A percentile compares a stretch with the other conserved stretches of the same genome.
phyloP scores from a whole-genome alignment of 2,113 vertebrate genomes.

The Pavo muticus region DNA sequence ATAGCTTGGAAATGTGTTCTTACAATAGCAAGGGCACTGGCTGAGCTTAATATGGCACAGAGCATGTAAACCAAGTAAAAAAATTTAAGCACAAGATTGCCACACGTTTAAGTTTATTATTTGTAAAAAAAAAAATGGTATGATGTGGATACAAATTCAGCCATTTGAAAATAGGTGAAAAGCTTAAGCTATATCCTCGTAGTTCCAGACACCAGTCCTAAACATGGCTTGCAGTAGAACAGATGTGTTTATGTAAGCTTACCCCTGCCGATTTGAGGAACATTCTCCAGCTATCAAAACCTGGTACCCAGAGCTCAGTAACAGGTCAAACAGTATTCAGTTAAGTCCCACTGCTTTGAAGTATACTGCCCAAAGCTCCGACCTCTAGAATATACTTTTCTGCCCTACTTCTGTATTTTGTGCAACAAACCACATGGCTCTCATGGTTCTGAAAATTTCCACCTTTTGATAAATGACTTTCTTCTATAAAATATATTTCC shows the following conservation, averaged over 20 bases:
- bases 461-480: neutral
- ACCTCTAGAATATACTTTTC: neutral
- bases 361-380: neutral
- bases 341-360: neutral
- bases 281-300: neutral
- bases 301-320: neutral
- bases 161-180: neutral
- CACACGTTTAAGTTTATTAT: neutral
- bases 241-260: neutral
- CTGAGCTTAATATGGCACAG: neutral
- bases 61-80: neutral
- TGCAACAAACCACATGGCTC: neutral
- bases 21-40: neutral
- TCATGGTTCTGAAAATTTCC: neutral
- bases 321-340: neutral
- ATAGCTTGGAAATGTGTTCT: neutral
- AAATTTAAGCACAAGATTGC: neutral
- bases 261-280: neutral
- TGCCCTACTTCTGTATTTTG: neutral
- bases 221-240: neutral
- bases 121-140: neutral
- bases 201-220: neutral
- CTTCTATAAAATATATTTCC: neutral
- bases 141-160: neutral
- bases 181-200: neutral